Evolutionary conservation across 2,888 invertebrate genomes (phyloP).

Genomic region (Flexamia atlantica): DNA sequence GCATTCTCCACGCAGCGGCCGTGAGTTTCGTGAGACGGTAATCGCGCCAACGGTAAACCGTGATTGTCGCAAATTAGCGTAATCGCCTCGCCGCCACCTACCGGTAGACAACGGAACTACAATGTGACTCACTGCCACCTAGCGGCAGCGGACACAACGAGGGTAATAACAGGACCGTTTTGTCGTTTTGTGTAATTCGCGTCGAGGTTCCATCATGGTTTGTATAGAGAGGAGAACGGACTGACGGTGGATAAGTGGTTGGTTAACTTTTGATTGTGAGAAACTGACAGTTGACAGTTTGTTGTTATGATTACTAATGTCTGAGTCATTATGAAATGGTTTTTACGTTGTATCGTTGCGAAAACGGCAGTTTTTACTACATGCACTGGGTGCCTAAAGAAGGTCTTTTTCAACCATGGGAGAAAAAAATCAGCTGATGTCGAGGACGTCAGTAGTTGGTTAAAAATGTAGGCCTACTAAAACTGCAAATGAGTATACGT

Average conservation of each 20-base stretch:
- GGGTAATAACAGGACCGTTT: slow-evolving; percentile 22
- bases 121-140: not conserved
- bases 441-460: too few species aligned
- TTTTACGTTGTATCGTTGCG: too few species aligned
- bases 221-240: not conserved
- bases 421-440: too few species aligned
- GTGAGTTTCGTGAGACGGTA: not conserved
- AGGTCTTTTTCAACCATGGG: too few species aligned
- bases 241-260: not conserved
- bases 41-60: not conserved
- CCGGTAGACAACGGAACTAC: slow-evolving; percentile 8
- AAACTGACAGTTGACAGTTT: too few species aligned
- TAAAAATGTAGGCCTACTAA: too few species aligned
- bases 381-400: too few species aligned
- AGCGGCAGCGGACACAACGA: slow-evolving; percentile 8
- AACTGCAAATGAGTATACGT: too few species aligned
- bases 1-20: not conserved
- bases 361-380: too few species aligned
- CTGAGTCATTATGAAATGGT: too few species aligned
- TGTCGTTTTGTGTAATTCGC: not conserved
- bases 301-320: too few species aligned
- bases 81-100: slow-evolving; percentile 6
- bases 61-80: slow-evolving; percentile 30
- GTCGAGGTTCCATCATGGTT: not conserved
- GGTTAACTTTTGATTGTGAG: not conserved